Evolutionary conservation across 1,140 invertebrate genomes (phyloP).

Genomic region (Microvelia longipes): DNA sequence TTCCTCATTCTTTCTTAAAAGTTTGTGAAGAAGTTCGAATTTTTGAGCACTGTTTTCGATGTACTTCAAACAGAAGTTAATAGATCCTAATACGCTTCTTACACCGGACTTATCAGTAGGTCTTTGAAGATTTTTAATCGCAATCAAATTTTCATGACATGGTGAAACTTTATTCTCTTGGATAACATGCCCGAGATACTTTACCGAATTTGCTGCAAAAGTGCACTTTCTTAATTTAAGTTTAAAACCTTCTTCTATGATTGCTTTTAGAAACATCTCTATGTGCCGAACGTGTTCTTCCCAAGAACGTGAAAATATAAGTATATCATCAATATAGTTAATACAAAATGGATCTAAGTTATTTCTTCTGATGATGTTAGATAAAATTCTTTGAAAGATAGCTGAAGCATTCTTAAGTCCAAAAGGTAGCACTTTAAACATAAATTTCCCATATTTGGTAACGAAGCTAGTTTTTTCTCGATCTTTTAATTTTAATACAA

Average conservation of each 20-base stretch:
- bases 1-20: constrained; percentile 24
- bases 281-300: constrained; percentile 18
- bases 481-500: constrained; percentile 18
- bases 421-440: constrained; percentile 19
- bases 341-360: constrained; percentile 33
- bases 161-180: constrained; percentile 19
- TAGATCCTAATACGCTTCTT: constrained; percentile 19
- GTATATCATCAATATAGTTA: constrained; percentile 25
- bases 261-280: constrained; percentile 11
- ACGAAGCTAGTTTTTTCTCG: constrained; percentile 19
- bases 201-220: constrained; percentile 23
- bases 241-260: constrained; percentile 24
- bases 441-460: constrained; percentile 17
- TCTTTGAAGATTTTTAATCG: constrained; percentile 19
- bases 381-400: constrained; percentile 30
- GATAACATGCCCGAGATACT: constrained; percentile 23
- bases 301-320: constrained; percentile 20
- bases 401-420: constrained; percentile 15
- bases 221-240: constrained; percentile 27
- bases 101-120: constrained; percentile 17
- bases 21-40: constrained; percentile 24
- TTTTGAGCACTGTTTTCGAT: constrained; percentile 24
- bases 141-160: constrained; percentile 20
- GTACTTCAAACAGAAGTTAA: constrained; percentile 19
- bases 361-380: constrained; percentile 30